Conservation (phyloP, 2,797 vertebrate species). For the Cossypha niveicapilla region DNA sequence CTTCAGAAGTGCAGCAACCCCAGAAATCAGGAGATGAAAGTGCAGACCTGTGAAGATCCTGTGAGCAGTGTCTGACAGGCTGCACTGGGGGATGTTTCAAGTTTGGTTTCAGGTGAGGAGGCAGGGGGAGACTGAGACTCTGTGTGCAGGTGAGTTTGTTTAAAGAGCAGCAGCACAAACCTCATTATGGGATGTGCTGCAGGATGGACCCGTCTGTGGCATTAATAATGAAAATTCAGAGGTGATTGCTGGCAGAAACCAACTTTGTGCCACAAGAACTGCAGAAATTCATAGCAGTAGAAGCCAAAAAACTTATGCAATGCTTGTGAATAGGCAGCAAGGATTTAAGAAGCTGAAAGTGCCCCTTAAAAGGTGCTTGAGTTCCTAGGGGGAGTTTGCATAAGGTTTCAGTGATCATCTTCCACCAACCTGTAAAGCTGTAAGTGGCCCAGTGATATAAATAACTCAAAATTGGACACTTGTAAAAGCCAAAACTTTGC, state of each 20-base stretch:
- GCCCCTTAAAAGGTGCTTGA: not conserved
- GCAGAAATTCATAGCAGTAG: not conserved
- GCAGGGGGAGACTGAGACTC: not conserved
- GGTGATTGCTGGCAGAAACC: not conserved
- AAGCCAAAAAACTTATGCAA: not conserved
- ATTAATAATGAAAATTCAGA: not conserved
- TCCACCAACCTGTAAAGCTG: not conserved
- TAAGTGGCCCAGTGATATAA: not conserved
- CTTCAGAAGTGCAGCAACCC: not conserved
- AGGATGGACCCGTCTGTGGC: not conserved
- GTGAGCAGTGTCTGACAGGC: not conserved
- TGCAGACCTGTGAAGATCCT: not conserved
- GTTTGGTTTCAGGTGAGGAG: not conserved
- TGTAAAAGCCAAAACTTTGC: not conserved
- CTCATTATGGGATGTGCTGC: not conserved
- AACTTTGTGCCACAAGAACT: not conserved
- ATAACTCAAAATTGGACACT: not conserved
- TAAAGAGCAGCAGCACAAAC: not conserved
- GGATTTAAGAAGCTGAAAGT: not conserved
- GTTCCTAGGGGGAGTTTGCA: not conserved
- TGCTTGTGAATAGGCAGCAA: not conserved
- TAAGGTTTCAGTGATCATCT: not conserved
- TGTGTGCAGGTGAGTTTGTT: not conserved
- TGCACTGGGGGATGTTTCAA: not conserved
- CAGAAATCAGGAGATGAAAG: constrained; percentile 2